Base-by-base conservation (phyloP, 2,113 vertebrate species). In the Pionites leucogaster region DNA sequence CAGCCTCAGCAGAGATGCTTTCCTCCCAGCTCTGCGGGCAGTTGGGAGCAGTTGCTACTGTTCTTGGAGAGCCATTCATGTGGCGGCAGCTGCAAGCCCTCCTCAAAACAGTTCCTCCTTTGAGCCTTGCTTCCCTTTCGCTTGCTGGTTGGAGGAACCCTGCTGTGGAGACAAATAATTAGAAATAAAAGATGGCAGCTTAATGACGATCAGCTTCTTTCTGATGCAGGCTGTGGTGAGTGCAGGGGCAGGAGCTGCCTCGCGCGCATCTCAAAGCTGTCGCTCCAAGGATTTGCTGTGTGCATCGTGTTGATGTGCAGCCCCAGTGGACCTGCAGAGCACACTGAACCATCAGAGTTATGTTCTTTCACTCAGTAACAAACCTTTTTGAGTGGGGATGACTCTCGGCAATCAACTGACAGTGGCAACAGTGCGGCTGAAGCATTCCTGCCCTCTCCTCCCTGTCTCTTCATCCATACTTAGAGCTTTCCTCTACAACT, bases 161-260 rank as follows among this genome's bases (percentile, higher is more conserved):
- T 82, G 91, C 95, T 96, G 96, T 46, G 95, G 93, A 86, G 92
- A 92, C 90, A 96, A 96, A 96, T 96, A 96, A 96, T 96, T 94
- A 92, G 87, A 90, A 95, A 93, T 41, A 96, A 95, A 96, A 94
- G 94, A 94, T 81, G 88, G 94, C 95, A 96, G 93, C 93, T 88
- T 96, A 95, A 94, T 74, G 92, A 96, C 77, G 72, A 91, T 89
- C 85, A 74, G 92, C 67, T 77, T 44, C 78, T 90, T 88, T 79
- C 81, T 76, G 83, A 24, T 5, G 23, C 29, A 19, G 94, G 5
- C 63, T 28, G 76, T 1, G 39, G 42, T 10, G 88, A 35, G 13
- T 2, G 47, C 60, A 9, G 72, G 76, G 82, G 27, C 70, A 18
- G 83, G 83, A 78, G 7, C 13, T 1, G 46, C 53, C 42, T 17